Evolutionary conservation across 2,888 invertebrate genomes (phyloP).

Genomic region (Yponomeuta plumbellus): DNA sequence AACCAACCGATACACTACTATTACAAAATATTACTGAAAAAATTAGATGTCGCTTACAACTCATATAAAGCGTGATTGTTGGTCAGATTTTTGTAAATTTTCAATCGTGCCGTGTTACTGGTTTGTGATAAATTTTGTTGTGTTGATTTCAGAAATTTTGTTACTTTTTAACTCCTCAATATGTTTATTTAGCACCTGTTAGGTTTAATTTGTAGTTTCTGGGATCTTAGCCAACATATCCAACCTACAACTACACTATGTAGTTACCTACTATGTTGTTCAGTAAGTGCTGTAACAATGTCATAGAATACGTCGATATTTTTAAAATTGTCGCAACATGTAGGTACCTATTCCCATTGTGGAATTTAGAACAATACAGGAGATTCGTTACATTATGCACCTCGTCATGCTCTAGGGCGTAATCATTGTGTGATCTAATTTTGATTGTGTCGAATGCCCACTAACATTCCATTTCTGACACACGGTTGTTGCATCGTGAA

Average conservation of each 20-base stretch:
- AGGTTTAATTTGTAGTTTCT: no score
- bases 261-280: no score
- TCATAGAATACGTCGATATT: not conserved
- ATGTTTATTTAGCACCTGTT: no score
- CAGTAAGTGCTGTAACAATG: not conserved
- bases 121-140: not conserved
- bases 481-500: slow-evolving; percentile 34
- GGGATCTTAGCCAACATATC: no score
- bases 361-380: slow-evolving; percentile 60
- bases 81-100: slow-evolving; percentile 18
- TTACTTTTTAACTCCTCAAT: no score
- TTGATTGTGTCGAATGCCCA: slow-evolving; percentile 51
- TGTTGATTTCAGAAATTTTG: not conserved
- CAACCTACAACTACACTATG: no score
- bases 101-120: slow-evolving; percentile 1
- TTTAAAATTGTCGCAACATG: not conserved
- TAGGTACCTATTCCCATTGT: slow-evolving; percentile 29
- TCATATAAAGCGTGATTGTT: slow-evolving; percentile 44
- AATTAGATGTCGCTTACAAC: slow-evolving; percentile 55
- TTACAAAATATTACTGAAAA: slow-evolving; percentile 72
- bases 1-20: slow-evolving; percentile 80
- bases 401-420: slow-evolving; percentile 61
- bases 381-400: slow-evolving; percentile 45
- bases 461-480: slow-evolving; percentile 30
- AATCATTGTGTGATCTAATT: slow-evolving; percentile 62